A percentile compares a stretch with the other conserved stretches of the same genome.
Conservation (phyloP, 1,140 invertebrate genomes). For the Drosophila nigrodunni region DNA sequence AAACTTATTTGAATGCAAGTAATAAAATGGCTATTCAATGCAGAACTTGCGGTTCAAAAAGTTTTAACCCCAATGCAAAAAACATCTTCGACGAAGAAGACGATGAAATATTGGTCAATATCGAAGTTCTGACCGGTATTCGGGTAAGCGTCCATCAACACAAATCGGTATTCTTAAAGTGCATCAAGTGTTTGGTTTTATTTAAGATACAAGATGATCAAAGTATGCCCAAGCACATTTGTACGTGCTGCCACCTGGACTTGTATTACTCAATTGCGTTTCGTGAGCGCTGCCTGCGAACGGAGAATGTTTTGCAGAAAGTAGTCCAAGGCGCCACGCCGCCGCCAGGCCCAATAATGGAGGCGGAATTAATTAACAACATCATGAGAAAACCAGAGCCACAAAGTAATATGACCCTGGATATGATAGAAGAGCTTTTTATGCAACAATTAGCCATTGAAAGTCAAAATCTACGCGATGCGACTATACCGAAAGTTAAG, state of each 20-base stretch:
- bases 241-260: slow-evolving; percentile 43
- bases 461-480: too few species aligned
- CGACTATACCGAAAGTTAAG: too few species aligned
- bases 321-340: too few species aligned
- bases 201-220: slow-evolving; percentile 45
- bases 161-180: background rate
- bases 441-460: too few species aligned
- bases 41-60: slow-evolving; percentile 29
- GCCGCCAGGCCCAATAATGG: too few species aligned
- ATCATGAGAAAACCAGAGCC: too few species aligned
- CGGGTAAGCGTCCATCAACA: slow-evolving; percentile 24
- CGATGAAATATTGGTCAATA: slow-evolving; percentile 15
- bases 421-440: too few species aligned
- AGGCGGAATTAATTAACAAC: too few species aligned
- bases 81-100: slow-evolving; percentile 39
- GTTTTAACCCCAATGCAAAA: slow-evolving; percentile 28
- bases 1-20: background rate
- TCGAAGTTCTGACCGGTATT: slow-evolving; percentile 41
- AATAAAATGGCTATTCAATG: slow-evolving; percentile 33
- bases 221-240: slow-evolving; percentile 51
- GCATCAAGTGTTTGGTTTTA: background rate
- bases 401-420: too few species aligned
- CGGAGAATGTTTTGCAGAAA: slow-evolving; percentile 22
- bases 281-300: slow-evolving; percentile 43
- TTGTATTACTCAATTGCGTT: slow-evolving; percentile 34